Percentiles rank a stretch among this genome's conserved stretches.
Conservation (phyloP, 2,113 vertebrate species). For the Corvus moneduloides region DNA sequence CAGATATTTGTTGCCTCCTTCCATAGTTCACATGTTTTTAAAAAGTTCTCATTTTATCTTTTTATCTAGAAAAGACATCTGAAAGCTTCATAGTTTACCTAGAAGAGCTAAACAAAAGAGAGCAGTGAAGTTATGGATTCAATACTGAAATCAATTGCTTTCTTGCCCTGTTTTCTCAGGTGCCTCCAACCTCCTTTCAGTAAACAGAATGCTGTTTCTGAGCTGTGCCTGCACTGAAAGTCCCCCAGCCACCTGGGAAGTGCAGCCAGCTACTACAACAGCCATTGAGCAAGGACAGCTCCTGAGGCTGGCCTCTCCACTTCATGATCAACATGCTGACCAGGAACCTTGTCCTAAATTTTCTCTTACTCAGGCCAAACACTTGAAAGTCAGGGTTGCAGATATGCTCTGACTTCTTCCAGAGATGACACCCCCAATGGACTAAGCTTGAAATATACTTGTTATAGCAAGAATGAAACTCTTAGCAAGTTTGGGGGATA, state of each 20-base stretch:
- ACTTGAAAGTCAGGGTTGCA: background rate
- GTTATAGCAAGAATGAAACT: background rate
- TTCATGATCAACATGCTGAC: rapidly evolving
- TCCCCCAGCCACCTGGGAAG: background rate
- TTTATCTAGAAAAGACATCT: background rate
- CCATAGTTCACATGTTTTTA: background rate
- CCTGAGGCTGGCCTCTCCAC: background rate
- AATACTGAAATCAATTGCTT: background rate
- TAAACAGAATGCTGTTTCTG: background rate
- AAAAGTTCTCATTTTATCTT: background rate
- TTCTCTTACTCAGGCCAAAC: background rate
- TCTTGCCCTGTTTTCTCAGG: background rate
- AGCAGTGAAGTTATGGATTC: background rate
- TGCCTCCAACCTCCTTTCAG: background rate
- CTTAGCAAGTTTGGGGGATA: background rate
- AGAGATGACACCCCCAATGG: background rate
- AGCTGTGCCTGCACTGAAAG: background rate
- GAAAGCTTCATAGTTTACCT: background rate
- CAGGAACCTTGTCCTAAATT: background rate
- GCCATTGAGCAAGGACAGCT: background rate
- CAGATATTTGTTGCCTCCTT: background rate
- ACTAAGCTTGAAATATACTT: background rate
- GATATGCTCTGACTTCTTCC: background rate
- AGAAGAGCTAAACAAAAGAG: background rate
- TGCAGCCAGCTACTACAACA: background rate